Base-by-base conservation (phyloP, 2,797 vertebrate genomes). In the Spea hammondii region DNA sequence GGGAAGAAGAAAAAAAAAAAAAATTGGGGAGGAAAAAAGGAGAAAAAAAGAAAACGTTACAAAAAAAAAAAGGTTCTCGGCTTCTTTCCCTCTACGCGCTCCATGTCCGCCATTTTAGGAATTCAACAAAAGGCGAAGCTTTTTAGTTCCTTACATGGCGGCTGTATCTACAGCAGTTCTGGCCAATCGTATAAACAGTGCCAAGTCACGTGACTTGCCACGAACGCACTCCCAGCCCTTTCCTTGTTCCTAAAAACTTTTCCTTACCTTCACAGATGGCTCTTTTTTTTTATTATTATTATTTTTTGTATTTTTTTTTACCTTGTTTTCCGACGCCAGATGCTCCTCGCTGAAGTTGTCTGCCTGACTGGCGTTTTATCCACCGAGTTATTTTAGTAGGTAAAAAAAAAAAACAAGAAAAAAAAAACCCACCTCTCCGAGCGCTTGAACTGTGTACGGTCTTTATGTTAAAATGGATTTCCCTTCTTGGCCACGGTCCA, bases 401-500 rank as follows among this genome's bases (percentile, higher is more conserved):
- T 92, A 89, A 89, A 90, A 79, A 59, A 69, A 51, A 70, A 70
- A 45, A 72, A 59, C n/a, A 90, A 90, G 73, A 69, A 69, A 70
- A 72, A 72, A 48, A 73, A 50, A 73, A 1, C 32, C 32, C 32
- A 90, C 89, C 90, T 92, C 90, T 90, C 87, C 3, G 89, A 90
- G 91, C 91, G 84, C 92, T 89, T 83, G 89, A 91, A 90, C 92
- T 86, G 88, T 87, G 92, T 83, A 87, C 91, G 91, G 94, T 95
- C 94, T 95, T 94, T 94, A 94, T 94, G 93, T 94, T 32, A 93
- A 94, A 94, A 93, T 95, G 94, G 95, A 93, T 94, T 95, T 96
- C 95, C 94, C 94, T 93, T 89, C 89, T 87, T 96, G 95, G 95
- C 94, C 87, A n/a, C 12, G 17, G 86, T 93, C 95, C 94, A 96